phyloP scores from a whole-genome alignment of 1,140 invertebrate species.

The Oppia nitens region DNA sequence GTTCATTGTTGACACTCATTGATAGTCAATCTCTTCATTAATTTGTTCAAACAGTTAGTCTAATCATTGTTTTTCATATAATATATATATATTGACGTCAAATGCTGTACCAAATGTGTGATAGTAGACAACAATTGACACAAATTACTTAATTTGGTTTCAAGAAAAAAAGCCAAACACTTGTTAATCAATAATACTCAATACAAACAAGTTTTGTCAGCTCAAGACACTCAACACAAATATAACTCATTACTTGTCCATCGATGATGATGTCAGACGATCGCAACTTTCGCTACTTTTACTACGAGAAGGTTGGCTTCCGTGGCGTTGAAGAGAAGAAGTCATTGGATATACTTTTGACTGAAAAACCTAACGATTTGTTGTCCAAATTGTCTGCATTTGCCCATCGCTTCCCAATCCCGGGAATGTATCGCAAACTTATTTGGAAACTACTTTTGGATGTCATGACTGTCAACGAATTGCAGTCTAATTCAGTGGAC shows the following conservation, averaged over 20 bases:
- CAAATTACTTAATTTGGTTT: too few relatives aligned
- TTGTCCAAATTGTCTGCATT: conserved; percentile 64
- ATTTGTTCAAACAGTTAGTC: too few relatives aligned
- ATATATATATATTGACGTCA: too few relatives aligned
- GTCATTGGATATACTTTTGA: conserved; percentile 72
- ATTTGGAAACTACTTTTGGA: conserved; percentile 71
- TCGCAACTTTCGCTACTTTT: conserved; percentile 71
- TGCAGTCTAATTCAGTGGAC: conserved; percentile 12
- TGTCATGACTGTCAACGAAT: conserved; percentile 28
- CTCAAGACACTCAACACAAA: background rate
- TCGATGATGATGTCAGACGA: conserved; percentile 13
- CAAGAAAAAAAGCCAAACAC: too few relatives aligned
- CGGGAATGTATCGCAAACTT: conserved; percentile 54
- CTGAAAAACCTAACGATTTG: conserved; percentile 61
- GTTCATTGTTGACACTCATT: too few relatives aligned
- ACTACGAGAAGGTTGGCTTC: conserved; percentile 78
- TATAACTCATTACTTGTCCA: background rate
- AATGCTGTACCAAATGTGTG: too few relatives aligned
- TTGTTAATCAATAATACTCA: background rate
- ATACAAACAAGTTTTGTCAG: background rate
- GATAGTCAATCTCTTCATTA: too few relatives aligned
- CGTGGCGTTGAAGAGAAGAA: conserved; percentile 78
- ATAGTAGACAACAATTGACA: too few relatives aligned
- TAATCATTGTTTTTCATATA: too few relatives aligned
- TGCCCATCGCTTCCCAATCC: conserved; percentile 60